These are phyloP conservation scores for Oligia strigilis DNA, from an alignment of 2,888 invertebrate genomes.

Conservation along the genomic window DNA sequence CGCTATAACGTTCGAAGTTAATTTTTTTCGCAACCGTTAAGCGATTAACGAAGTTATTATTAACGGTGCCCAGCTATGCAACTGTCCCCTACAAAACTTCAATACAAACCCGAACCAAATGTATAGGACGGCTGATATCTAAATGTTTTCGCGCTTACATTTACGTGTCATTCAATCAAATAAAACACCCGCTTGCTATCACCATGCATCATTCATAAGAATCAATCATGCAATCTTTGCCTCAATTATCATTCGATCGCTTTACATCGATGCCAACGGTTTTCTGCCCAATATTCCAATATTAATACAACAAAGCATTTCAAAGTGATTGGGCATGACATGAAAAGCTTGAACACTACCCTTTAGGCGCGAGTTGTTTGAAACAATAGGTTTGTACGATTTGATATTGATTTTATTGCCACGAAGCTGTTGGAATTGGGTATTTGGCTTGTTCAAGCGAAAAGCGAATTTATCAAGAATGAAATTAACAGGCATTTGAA, in stretches of 20 bases:
- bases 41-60: no score
- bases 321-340: conserved; percentile 18
- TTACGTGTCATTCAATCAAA: neutral
- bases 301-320: conserved; percentile 34
- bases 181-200: neutral
- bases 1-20: no score
- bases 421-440: neutral
- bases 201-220: neutral
- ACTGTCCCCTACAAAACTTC: no score
- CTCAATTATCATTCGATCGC: conserved; percentile 3
- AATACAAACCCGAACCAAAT: no score
- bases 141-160: neutral
- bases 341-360: conserved; percentile 2
- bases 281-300: conserved; percentile 23
- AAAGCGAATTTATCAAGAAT: neutral
- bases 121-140: no score
- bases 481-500: neutral
- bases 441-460: neutral
- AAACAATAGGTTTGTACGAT: neutral
- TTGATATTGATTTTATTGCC: neutral
- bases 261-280: conserved; percentile 18
- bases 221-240: conserved; percentile 10
- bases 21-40: no score
- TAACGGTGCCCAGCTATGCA: no score
- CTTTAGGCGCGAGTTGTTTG: neutral